Base-by-base conservation (phyloP, 2,888 invertebrate genomes). In the Xestoiulus laeticollis region DNA sequence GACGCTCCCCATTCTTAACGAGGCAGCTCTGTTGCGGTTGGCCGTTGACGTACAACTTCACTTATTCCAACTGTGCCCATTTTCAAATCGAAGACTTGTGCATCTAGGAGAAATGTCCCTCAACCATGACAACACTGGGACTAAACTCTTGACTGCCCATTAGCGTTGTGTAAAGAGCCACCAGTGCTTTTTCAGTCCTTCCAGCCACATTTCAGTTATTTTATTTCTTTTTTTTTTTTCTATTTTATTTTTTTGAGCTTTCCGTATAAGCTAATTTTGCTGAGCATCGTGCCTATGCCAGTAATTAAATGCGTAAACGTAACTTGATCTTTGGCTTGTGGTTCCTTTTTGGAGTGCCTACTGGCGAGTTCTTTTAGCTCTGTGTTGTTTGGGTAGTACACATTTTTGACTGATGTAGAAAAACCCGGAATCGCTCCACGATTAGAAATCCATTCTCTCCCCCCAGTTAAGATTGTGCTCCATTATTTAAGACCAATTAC, bases 281-380 rank as follows among this genome's bases (percentile, higher is more conserved):
- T 78, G 78, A 78, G 78, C 78, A 78, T 30, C 30, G 30, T 78
- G 78, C 30, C 30, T 78, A 78, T 78, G 78, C 78, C 78, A 78
- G 78, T 26, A 78, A 78, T 78, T 78, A 78, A 78, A 78, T 78
- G 30, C 14, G 30, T 78, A 78, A 78, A 78, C 78, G n/a, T 59
- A 19, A 59, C 59, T 26, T 78, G 78, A 16, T 78, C 78, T 78
- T 78, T 78, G 30, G 68, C 10, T 68, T 68, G n/a, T 26, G 68
- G 78, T 78, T 78, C 78, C 78, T 78, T 78, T 38, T 30, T 78
- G 78, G 78, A 78, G 78, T 78, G 78, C 30, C 12, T 30, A 30
- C 12, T 5, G 78, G 78, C 2, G 12, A 78, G 16, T 78, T 1
- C 3, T 14, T 78, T 78, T 78, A 26, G 14, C 78, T 26, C 10